Evolutionary conservation across 2,113 vertebrate species (phyloP), one percentile per base, ranked within the genome.

Genomic region (Melanotaenia duboulayi): DNA sequence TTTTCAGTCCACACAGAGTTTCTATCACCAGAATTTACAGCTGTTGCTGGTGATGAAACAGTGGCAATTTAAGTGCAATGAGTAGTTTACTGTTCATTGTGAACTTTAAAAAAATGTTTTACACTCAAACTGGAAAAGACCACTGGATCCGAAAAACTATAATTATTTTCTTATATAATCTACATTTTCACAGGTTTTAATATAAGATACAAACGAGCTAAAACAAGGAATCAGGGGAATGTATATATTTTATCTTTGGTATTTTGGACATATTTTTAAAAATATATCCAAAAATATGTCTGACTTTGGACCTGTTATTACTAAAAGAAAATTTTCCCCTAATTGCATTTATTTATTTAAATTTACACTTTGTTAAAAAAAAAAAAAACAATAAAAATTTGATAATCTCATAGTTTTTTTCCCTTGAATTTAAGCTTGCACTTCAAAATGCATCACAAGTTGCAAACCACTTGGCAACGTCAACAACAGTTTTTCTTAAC

Each of bases 1-100:
- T 35, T 35, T 7, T 40, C 52, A 55, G 59, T 79, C 14, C 28
- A 52, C 40, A 37, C 65, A 52, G 63, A 58, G 49, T 61, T 70
- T 32, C 67, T 61, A 39, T 58, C 52, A 76, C 68, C 54, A 59
- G 19, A 20, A 20, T 78, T 76, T 50, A 46, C 61, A 84, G 58
- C 59, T 60, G 80, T 46, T 60, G 37, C 37, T 62, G 46, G 54
- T 69, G 65, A 80, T 54, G 58, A 65, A 78, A 71, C 23, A 62
- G 35, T 66, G 23, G 65, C 44, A 54, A 50, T 77, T 46, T 55
- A 80, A 87, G 73, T 86, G 80, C 82, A 90, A 83, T 65, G 77
- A 84, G 72, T 83, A 84, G 65, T 79, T 78, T 44, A 60, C 61
- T 77, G 84, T 84, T 86, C 81, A 89, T 78, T 87, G 50, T 79